Percentiles rank a stretch among this genome's conserved stretches.
phyloP scores from a whole-genome alignment of 2,888 invertebrate species.

The Drosophila limbata region DNA sequence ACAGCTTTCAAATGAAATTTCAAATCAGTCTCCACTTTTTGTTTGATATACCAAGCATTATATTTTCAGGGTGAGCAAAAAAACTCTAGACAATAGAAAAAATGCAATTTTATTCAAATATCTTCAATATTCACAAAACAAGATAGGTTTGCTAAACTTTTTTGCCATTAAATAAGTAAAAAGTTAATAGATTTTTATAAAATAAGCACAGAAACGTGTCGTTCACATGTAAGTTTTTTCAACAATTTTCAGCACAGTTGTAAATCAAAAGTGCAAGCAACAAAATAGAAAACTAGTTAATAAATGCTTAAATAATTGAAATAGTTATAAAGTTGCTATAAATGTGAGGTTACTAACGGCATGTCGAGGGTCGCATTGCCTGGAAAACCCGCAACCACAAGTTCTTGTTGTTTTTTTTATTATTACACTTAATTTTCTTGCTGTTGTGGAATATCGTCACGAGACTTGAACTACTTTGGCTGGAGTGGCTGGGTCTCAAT shows the following conservation, averaged over 20 bases:
- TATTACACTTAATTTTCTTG: not conserved
- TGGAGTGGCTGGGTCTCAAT: constrained; percentile 34
- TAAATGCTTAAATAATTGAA: constrained; percentile 1
- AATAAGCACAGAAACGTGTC: constrained; percentile 1
- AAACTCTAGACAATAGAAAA: not conserved
- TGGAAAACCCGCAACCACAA: constrained; percentile 16
- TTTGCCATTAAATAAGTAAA: not conserved
- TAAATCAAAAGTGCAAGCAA: constrained; percentile 1
- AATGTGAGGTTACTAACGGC: not conserved
- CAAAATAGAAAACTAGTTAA: not conserved
- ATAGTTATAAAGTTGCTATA: constrained; percentile 2
- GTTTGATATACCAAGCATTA: not conserved
- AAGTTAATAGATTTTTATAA: not conserved
- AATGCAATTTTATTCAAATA: not conserved
- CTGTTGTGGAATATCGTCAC: constrained; percentile 46
- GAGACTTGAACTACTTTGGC: constrained; percentile 55
- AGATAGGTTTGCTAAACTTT: not conserved
- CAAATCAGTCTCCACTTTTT: not conserved
- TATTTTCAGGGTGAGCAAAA: not conserved
- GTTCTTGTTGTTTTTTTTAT: not conserved
- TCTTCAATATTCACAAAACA: not conserved
- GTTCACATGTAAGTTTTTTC: not conserved
- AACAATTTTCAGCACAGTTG: constrained; percentile 1
- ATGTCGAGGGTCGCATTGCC: not conserved
- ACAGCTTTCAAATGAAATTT: constrained; percentile 6